Percentiles rank a stretch among this genome's conserved stretches.
Conservation (phyloP, 1,140 invertebrate genomes). For the Habropoda laboriosa region DNA sequence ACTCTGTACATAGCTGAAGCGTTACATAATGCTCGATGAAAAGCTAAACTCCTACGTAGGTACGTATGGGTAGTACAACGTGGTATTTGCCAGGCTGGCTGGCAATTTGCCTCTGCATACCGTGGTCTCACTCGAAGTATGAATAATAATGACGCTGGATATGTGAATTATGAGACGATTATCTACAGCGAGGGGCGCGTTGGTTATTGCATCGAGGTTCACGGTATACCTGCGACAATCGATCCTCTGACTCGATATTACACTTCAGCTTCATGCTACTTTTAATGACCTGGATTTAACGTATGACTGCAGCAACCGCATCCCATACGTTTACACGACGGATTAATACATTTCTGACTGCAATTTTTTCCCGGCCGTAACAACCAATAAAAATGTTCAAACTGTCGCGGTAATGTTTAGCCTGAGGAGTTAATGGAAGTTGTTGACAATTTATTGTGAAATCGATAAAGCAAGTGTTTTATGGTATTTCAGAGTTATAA, state of each 20-base stretch:
- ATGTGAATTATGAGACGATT: slow-evolving; percentile 68
- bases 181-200: slow-evolving; percentile 43
- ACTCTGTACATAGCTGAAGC: slow-evolving; percentile 24
- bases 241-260: slow-evolving; percentile 48
- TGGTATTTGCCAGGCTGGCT: slow-evolving; percentile 46
- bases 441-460: too few relatives aligned
- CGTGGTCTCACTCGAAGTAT: slow-evolving; percentile 60
- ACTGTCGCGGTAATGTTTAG: too few relatives aligned
- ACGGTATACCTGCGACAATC: slow-evolving; percentile 36
- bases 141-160: slow-evolving; percentile 66
- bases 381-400: too few relatives aligned
- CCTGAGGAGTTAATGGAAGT: too few relatives aligned
- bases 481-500: too few relatives aligned
- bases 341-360: background rate
- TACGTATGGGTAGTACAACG: slow-evolving; percentile 37
- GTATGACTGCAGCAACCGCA: background rate
- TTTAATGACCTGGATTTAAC: slow-evolving; percentile 21
- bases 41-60: slow-evolving; percentile 50
- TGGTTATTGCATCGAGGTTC: slow-evolving; percentile 55
- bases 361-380: too few relatives aligned
- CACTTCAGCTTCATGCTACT: slow-evolving; percentile 13
- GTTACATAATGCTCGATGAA: slow-evolving; percentile 57
- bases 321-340: background rate
- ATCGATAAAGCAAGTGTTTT: too few relatives aligned
- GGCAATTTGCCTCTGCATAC: slow-evolving; percentile 65